These are phyloP conservation scores for Dasysyrphus albostriatus DNA, from an alignment of 2,888 invertebrate genomes.

Conservation along the genomic window DNA sequence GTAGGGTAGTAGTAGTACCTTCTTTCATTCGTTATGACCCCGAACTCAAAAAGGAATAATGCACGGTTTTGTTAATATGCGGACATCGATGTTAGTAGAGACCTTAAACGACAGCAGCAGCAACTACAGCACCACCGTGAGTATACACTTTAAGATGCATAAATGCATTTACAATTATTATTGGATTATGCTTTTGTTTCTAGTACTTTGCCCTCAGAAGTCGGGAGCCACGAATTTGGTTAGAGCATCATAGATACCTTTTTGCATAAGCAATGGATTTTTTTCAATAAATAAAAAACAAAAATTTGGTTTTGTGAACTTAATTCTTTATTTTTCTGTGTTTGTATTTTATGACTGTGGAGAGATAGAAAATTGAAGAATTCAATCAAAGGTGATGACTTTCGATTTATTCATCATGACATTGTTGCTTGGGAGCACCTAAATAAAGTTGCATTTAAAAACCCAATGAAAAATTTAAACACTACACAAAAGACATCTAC, in stretches of 20 bases:
- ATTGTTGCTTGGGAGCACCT: too few relatives aligned
- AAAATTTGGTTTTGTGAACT: background rate
- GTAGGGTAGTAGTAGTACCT: background rate
- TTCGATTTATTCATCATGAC: too few relatives aligned
- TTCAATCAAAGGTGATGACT: too few relatives aligned
- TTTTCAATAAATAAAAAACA: background rate
- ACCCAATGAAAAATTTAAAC: too few relatives aligned
- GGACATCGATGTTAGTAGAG: background rate
- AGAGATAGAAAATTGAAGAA: too few relatives aligned
- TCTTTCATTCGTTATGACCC: conserved; percentile 14
- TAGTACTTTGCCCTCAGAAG: conserved; percentile 7
- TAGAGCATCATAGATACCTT: background rate
- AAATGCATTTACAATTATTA: conserved; percentile 33
- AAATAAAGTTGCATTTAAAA: too few relatives aligned
- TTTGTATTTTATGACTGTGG: too few relatives aligned
- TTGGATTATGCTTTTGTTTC: conserved; percentile 37
- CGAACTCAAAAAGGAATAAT: conserved; percentile 5
- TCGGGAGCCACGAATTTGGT: conserved; percentile 18
- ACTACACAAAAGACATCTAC: too few relatives aligned
- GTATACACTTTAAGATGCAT: conserved; percentile 13
- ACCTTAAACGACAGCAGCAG: background rate
- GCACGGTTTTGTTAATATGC: conserved; percentile 12
- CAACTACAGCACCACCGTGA: background rate
- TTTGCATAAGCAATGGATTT: background rate
- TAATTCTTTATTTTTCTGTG: too few relatives aligned